Evolutionary conservation across 2,797 vertebrate species (phyloP), one percentile per base, ranked within the genome.

Genomic region (Poeciliopsis gracilis): DNA sequence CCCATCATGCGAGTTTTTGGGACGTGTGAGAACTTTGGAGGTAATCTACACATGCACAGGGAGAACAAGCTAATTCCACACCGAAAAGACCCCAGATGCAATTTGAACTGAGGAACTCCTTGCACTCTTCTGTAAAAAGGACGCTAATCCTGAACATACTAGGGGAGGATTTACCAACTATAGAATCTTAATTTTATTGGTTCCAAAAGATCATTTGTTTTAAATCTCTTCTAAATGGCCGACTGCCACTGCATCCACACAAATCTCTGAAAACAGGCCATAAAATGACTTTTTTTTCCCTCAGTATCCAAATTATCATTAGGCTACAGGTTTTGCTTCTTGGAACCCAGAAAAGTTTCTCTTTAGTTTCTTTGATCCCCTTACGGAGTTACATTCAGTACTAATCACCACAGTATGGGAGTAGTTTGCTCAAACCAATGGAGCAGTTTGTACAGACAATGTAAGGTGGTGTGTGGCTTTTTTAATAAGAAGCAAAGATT

Each of bases 91-190:
- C 38, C 41, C 23, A 15, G 25, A 43, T 16, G 41, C 12, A 46
- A 9, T 70, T 70, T 28, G 5, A 28, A 45, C 43, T 15, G 15
- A 45, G 25, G 12, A 45, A 7, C 15, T n/a, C n/a, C n/a, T 45
- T 70, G 3, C 23, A 5, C 36, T 61, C 36, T 61, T 30, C 57
- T 61, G 2, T 66, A 41, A 66, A 66, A 38, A 23, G 20, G 36
- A 72, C 12, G 9, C 63, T 55, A 49, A 72, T 73, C 66, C 23
- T 61, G 16, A 77, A 73, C 25, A n/a, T 41, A 46, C 1, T 46
- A 41, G 28, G 30, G 25, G 33, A 55, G 49, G 45, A 74, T 72
- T 71, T 51, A 61, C 61, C 70, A 76, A 49, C 23, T 67, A 72
- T 20, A 57, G 55, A 63, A n/a, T 18, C 47, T 25, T 15, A 61